These are phyloP conservation scores for Tragelaphus buxtoni DNA, from an alignment of 2,113 vertebrate species.

Conservation along the genomic window DNA sequence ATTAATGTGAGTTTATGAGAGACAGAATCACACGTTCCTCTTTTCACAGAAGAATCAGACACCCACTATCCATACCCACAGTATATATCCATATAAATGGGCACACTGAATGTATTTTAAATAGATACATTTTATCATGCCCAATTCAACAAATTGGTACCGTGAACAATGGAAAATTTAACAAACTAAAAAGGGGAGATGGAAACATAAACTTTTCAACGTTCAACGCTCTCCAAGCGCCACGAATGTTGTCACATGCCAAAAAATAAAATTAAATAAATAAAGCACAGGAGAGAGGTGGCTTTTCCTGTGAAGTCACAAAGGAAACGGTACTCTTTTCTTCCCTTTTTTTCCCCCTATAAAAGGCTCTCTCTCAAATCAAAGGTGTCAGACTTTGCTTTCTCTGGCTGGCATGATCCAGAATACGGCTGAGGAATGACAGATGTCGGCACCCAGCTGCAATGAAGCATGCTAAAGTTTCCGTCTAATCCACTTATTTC, in stretches of 20 bases:
- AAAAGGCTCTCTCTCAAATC: conserved; percentile 82
- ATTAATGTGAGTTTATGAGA: not conserved
- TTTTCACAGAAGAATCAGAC: conserved; percentile 1
- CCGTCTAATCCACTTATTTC: conserved; percentile 88
- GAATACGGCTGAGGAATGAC: conserved; percentile 90
- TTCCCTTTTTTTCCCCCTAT: conserved; percentile 62
- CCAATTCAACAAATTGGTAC: not conserved
- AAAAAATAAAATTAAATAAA: not conserved
- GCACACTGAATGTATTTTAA: not conserved
- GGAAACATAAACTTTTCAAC: conserved; percentile 63
- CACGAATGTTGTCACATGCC: not conserved
- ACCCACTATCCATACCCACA: not conserved
- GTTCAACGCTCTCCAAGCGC: not conserved
- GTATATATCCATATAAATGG: not conserved
- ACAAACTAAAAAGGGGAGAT: conserved; percentile 58
- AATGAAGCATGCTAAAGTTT: conserved; percentile 91
- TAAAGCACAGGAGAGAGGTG: conserved; percentile 12
- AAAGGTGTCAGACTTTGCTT: conserved; percentile 85
- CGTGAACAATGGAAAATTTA: conserved; percentile 63
- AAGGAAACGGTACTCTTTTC: conserved; percentile 74
- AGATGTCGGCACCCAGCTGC: conserved; percentile 92
- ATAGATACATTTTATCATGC: conserved; percentile 33
- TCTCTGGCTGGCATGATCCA: conserved; percentile 82
- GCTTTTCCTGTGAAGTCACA: conserved; percentile 74
- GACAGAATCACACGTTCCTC: not conserved